Evolutionary conservation across 2,113 vertebrate species (phyloP).

Genomic region (Microtus richardsoni): DNA sequence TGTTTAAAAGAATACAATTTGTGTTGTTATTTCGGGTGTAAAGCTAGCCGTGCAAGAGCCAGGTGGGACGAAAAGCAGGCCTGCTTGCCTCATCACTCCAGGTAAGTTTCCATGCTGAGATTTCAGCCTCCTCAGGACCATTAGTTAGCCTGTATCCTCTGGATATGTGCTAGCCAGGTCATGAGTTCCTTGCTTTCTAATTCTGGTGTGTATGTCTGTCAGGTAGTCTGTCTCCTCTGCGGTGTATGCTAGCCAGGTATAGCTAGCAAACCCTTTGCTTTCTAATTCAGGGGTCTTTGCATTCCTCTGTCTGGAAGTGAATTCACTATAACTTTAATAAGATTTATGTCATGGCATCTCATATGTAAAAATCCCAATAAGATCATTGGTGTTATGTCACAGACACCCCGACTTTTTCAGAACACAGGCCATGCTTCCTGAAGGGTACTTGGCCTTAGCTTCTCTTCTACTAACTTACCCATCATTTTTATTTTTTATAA

Average conservation of each 20-base stretch:
- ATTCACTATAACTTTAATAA: conserved; percentile 9
- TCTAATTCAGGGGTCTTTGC: not conserved
- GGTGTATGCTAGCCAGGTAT: not conserved
- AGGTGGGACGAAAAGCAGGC: too few species aligned
- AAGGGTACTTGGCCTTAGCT: not conserved
- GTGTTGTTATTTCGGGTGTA: too few species aligned
- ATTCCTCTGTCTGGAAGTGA: not conserved
- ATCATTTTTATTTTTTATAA: not conserved
- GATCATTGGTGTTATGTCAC: not conserved
- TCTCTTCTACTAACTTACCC: not conserved
- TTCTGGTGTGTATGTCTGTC: not conserved
- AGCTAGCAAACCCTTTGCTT: not conserved
- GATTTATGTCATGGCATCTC: not conserved
- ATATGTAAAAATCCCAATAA: not conserved
- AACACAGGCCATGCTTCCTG: not conserved
- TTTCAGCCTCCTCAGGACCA: not conserved
- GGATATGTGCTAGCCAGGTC: not conserved
- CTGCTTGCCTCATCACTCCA: too few species aligned
- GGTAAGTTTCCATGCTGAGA: not conserved
- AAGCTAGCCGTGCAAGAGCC: too few species aligned
- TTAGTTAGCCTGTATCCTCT: not conserved
- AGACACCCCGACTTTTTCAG: fast-evolving
- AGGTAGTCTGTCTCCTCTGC: not conserved
- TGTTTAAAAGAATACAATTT: too few species aligned
- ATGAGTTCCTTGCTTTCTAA: not conserved